A percentile compares a stretch with the other conserved stretches of the same genome.
Conservation (phyloP, 2,113 vertebrate species). For the Neotragus moschatus region DNA sequence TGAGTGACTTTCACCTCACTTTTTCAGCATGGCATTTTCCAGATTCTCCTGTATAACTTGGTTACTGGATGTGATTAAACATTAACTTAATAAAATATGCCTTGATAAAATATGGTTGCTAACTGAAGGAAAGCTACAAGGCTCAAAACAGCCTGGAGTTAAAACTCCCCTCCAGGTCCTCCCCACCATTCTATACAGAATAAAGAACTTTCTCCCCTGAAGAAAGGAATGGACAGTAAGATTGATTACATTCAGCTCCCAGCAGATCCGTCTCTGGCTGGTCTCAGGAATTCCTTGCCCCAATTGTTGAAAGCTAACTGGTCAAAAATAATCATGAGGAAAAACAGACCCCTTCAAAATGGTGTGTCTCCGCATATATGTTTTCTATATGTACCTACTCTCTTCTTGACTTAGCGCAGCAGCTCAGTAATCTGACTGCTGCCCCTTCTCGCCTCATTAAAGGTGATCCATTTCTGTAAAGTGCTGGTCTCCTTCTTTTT, state of each 20-base stretch:
- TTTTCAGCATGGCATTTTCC: neutral
- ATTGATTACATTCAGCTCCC: neutral
- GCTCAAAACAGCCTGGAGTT: neutral
- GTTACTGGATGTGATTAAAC: neutral
- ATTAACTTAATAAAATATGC: neutral
- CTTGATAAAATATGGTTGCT: neutral
- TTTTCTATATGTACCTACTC: neutral
- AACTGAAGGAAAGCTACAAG: neutral
- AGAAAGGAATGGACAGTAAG: neutral
- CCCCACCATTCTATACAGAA: neutral
- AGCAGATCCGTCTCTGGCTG: neutral
- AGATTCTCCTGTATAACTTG: neutral
- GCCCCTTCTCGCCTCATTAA: neutral
- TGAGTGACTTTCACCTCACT: neutral
- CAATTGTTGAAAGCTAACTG: neutral
- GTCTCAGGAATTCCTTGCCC: neutral
- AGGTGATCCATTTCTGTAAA: neutral
- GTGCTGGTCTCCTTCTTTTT: neutral
- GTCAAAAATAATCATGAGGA: neutral
- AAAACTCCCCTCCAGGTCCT: neutral
- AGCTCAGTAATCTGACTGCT: neutral
- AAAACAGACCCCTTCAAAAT: neutral
- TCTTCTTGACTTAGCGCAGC: neutral
- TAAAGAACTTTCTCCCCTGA: neutral
- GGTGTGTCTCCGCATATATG: neutral